Base-by-base conservation (phyloP, 2,888 invertebrate species). In the Cyclophora albipunctata region DNA sequence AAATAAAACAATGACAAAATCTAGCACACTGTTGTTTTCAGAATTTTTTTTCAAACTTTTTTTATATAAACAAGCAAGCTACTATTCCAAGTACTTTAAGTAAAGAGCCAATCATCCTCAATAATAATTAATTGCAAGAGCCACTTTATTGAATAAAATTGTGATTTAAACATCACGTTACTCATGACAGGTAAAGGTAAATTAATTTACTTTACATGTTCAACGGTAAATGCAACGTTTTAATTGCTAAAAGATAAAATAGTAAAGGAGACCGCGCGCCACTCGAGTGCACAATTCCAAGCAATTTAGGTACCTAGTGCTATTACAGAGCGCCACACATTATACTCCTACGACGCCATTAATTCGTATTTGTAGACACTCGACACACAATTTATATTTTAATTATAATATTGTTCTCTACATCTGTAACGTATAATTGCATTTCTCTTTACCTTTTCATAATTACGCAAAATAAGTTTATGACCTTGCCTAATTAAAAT, bases 211-310 rank as follows among this genome's bases (percentile, higher is more conserved):
- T 43, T 43, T 20, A 43, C 43, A 43, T 34, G 43, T 43, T 43
- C 33, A 37, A 37, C 43, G 34, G 20, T 43, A 43, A 43, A 43
- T 33, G 34, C 5, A 43, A 43, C 43, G 45, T 35, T 49, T 48
- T 52, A 57, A 55, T 59, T 53, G 53, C 46, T 49, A 6, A 50
- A 58, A 55, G 52, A 54, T 59, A 40, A 50, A 34, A 46, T 50
- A 50, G 50, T 49, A 47, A 49, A 47, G 48, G 54, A 52, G 54
- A 55, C 57, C 57, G 54, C 57, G 47, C 35, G 45, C 73, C 72
- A 78, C 71, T 79, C 60, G 67, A 73, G 71, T 74, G 69, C 69
- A 71, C 69, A 69, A 72, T 76, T 68, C 71, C 54, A 64, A 71
- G 69, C 61, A 67, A 72, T 72, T 37, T 37, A 37, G 37, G 5